Conservation (phyloP, 2,888 invertebrate genomes). For the Epirrhoe tristata region DNA sequence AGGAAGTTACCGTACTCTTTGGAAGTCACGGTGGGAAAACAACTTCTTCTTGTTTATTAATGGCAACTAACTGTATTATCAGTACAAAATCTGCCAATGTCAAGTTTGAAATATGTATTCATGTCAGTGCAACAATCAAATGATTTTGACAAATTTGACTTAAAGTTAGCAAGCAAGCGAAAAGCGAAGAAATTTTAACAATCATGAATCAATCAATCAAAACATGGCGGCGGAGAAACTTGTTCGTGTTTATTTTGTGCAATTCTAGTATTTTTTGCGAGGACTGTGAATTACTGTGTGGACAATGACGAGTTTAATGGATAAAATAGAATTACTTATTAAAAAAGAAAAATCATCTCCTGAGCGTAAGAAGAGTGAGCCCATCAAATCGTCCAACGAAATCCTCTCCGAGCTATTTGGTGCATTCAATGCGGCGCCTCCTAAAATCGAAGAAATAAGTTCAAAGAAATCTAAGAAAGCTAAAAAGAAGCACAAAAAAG, state of each 20-base stretch:
- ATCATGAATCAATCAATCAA: constrained; percentile 8
- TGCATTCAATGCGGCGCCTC: constrained; percentile 91
- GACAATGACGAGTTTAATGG: constrained; percentile 71
- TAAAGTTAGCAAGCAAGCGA: not conserved
- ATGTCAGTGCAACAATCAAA: not conserved
- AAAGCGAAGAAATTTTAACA: not conserved
- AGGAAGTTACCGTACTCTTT: no score
- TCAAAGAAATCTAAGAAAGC: constrained; percentile 81
- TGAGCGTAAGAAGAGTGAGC: constrained; percentile 74
- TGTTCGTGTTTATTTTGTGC: constrained; percentile 13
- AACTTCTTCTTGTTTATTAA: no score
- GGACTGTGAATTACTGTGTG: not conserved
- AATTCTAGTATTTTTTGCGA: not conserved
- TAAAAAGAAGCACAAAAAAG: constrained; percentile 87
- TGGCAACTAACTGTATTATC: no score
- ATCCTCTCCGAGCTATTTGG: constrained; percentile 93
- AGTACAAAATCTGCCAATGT: no score
- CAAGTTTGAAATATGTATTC: no score
- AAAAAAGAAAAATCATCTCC: constrained; percentile 79
- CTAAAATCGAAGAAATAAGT: constrained; percentile 76
- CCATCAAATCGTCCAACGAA: constrained; percentile 89
- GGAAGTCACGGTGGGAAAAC: no score
- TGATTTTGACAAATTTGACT: constrained; percentile 10
- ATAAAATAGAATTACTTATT: constrained; percentile 77
- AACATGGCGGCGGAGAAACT: constrained; percentile 15